Percentiles rank a stretch among this genome's conserved stretches.
Conservation (phyloP, 2,797 vertebrate species). For the Babyrousa celebensis region DNA sequence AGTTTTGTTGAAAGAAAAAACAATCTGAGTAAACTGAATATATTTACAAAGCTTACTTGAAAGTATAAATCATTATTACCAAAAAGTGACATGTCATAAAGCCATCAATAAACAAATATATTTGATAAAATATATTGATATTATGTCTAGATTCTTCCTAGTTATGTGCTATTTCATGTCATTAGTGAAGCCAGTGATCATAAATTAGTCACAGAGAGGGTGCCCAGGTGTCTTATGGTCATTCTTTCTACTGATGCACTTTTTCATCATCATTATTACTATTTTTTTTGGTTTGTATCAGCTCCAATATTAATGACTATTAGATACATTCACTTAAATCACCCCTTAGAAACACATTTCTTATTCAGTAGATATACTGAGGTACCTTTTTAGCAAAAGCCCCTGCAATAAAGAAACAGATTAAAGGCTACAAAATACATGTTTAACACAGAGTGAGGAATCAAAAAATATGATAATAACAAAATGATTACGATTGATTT, state of each 20-base stretch:
- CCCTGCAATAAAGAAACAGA: neutral
- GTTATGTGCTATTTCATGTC: neutral
- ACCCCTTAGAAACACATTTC: neutral
- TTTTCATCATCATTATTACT: neutral
- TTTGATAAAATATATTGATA: slow-evolving; percentile 26
- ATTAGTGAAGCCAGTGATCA: neutral
- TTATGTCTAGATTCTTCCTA: neutral
- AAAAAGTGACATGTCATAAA: neutral
- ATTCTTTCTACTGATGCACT: neutral
- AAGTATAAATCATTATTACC: slow-evolving; percentile 19
- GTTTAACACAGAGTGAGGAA: neutral
- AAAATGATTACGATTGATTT: slow-evolving; percentile 29
- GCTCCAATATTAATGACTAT: neutral
- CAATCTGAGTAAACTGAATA: neutral
- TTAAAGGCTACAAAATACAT: neutral
- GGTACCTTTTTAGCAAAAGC: neutral
- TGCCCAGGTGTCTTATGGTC: neutral
- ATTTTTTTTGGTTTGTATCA: neutral
- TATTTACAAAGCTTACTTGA: neutral
- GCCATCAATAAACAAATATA: slow-evolving; percentile 32
- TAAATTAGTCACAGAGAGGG: neutral
- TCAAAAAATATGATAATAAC: neutral
- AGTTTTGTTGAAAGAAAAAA: neutral
- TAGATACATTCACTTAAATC: neutral
- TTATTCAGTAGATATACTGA: neutral